These are phyloP conservation scores for Wasmannia auropunctata DNA, from an alignment of 1,140 invertebrate genomes.

Conservation along the genomic window DNA sequence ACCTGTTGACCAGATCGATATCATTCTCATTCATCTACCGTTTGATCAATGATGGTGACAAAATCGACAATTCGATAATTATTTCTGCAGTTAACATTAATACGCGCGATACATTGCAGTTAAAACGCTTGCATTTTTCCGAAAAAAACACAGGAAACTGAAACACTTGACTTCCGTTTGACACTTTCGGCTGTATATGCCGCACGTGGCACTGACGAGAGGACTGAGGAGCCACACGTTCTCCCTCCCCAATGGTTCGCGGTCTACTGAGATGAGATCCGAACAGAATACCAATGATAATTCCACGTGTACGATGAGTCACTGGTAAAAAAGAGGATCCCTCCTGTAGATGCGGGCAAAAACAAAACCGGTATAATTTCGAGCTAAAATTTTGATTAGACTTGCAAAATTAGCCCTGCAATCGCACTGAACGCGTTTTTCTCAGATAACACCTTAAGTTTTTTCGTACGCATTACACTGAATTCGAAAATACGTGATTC, in stretches of 20 bases:
- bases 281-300: constrained; percentile 62
- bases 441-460: background rate
- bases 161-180: constrained; percentile 19
- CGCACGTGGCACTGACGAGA: constrained; percentile 17
- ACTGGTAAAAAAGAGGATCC: constrained; percentile 32
- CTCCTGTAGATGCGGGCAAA: background rate
- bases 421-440: background rate
- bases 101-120: background rate
- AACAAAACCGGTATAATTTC: constrained; percentile 13
- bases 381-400: background rate
- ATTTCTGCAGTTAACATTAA: background rate
- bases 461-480: background rate
- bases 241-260: constrained; percentile 49
- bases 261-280: constrained; percentile 62
- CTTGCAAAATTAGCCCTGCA: background rate
- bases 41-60: background rate
- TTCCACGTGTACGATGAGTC: constrained; percentile 63
- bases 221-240: constrained; percentile 44
- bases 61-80: background rate
- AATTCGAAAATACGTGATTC: background rate
- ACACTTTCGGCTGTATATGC: background rate
- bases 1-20: background rate
- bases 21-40: background rate
- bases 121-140: background rate
- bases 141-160: background rate